These are phyloP conservation scores for Macquaria australasica DNA, from an alignment of 2,113 vertebrate species.

Conservation along the genomic window DNA sequence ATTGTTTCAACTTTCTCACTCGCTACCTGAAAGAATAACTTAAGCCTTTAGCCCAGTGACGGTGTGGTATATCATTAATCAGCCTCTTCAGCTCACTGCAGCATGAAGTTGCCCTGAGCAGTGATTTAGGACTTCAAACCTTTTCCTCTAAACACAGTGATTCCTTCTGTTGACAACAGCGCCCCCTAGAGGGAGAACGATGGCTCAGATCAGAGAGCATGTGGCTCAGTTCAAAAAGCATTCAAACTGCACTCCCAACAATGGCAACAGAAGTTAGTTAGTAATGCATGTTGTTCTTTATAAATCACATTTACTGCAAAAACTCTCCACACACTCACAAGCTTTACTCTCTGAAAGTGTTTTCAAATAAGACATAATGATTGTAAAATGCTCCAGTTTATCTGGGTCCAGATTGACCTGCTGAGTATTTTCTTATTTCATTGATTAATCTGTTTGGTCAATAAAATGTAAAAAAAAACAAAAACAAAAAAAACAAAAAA, in stretches of 20 bases:
- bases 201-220: not conserved
- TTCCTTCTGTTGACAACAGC: slow-evolving; percentile 60
- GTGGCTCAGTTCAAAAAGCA: not conserved
- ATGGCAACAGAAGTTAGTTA: not conserved
- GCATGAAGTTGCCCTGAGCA: not conserved
- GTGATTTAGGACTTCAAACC: not conserved
- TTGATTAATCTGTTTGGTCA: not conserved
- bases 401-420: not conserved
- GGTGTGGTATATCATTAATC: not conserved
- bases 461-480: not conserved
- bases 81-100: slow-evolving; percentile 1
- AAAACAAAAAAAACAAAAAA: not conserved
- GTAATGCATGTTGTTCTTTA: too few relatives aligned
- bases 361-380: not conserved
- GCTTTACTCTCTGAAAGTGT: not conserved
- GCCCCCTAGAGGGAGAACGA: slow-evolving; percentile 74
- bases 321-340: not conserved
- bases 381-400: not conserved
- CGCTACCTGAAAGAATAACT: fast-evolving
- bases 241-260: not conserved
- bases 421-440: not conserved
- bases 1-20: not conserved
- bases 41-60: not conserved
- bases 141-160: not conserved
- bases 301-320: not conserved